Base-by-base conservation (phyloP, 2,888 invertebrate genomes). In the Acronicta leporina region DNA sequence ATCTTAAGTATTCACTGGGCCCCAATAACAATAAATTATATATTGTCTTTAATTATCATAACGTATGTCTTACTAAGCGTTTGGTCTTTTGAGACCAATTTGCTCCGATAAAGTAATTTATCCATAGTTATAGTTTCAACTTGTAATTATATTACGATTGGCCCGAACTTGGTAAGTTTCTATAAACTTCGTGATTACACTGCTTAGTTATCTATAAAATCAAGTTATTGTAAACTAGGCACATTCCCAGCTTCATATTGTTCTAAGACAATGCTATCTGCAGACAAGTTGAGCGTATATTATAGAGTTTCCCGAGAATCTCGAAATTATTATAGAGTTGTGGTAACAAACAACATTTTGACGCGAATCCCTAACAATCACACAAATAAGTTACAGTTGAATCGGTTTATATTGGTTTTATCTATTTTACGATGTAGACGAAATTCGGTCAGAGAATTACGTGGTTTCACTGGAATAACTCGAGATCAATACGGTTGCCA, bases 91-190 rank as follows among this genome's bases (percentile, higher is more conserved):
- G 48, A 45, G 71, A 49, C 49, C 48, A 58, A 58, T 65, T 58
- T 57, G 14, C 33, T 46, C 16, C 13, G 8, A 46, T 46, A 43
- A 46, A 11, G 51, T 45, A 65, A 65, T 58, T 46, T 27, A 58
- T 65, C 49, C 40, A 65, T 50, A 46, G 58, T 65, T 64, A 33
- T 57, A 71, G 65, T 64, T 64, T 43, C 33, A 35, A 40, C 52
- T 58, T 58, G 58, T 50, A 65, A 58, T 65, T 53, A 53, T 65
- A 46, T 49, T 55, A 70, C 45, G 14, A 35, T 40, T 42, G 48
- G 48, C n/a, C 48, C 41, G 14, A 47, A 56, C 33, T 42, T 44
- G 9, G 15, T 2, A 58, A 51, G 38, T 57, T 60, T 58, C 50
- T 49, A 20, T 45, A 16, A 57, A 63, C 53, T 65, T n/a, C n/a